A percentile compares a stretch with the other conserved stretches of the same genome.
Conservation (phyloP, 2,113 vertebrate genomes). For the Boulengeromyrus knoepffleri region DNA sequence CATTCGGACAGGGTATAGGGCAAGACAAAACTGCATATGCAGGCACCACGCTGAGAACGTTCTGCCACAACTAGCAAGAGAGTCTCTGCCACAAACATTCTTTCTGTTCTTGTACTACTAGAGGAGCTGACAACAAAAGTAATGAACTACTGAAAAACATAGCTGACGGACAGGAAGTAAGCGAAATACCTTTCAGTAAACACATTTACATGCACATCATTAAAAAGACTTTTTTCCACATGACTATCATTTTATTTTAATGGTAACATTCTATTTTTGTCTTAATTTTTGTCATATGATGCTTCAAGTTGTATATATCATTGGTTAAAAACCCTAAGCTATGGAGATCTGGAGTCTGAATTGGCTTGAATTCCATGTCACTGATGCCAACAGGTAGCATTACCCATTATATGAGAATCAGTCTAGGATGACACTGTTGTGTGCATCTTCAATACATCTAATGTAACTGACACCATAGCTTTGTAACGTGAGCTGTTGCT, state of each 20-base stretch:
- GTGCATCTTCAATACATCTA: not conserved
- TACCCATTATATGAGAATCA: not conserved
- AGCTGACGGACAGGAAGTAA: not conserved
- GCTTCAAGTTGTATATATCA: not conserved
- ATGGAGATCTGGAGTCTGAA: not conserved
- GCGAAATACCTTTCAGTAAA: not conserved
- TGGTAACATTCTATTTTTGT: not conserved
- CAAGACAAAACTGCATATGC: not conserved
- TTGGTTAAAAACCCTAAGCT: not conserved
- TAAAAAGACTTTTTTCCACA: not conserved
- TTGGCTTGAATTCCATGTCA: not conserved
- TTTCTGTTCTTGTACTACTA: not conserved
- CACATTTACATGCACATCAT: not conserved
- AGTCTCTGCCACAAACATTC: not conserved
- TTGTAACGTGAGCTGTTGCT: not conserved
- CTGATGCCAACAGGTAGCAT: not conserved
- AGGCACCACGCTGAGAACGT: not conserved
- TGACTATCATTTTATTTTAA: not conserved
- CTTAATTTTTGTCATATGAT: not conserved
- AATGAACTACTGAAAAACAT: not conserved
- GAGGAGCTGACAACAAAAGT: not conserved
- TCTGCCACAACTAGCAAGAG: not conserved
- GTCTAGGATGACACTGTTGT: not conserved
- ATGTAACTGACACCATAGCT: not conserved
- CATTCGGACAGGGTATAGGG: not conserved